phyloP scores from a whole-genome alignment of 2,797 vertebrate species.

The Apogon talboti region DNA sequence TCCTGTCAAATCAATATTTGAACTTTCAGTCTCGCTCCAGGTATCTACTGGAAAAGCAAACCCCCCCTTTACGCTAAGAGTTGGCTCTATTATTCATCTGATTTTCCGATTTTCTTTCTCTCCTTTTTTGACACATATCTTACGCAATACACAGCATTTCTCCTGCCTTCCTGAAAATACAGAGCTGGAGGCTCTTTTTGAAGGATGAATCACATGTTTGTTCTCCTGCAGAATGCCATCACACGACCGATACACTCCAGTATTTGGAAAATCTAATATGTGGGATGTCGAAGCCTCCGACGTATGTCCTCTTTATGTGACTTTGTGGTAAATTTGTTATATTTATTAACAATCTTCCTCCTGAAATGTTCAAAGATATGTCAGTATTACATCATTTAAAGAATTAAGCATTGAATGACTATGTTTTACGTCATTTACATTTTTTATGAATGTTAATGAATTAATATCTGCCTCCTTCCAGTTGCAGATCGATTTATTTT shows the following conservation, averaged over 20 bases:
- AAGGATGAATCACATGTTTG: conserved; percentile 14
- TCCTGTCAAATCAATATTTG: conserved; percentile 27
- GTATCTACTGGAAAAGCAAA: conserved; percentile 67
- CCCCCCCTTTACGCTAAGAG: conserved; percentile 71
- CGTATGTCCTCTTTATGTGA: neutral
- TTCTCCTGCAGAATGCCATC: conserved; percentile 30
- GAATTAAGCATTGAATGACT: neutral
- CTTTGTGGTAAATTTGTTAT: conserved; percentile 8
- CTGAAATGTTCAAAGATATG: neutral
- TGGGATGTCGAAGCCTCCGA: neutral
- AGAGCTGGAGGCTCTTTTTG: conserved; percentile 20
- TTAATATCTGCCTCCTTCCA: neutral
- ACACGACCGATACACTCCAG: conserved; percentile 23
- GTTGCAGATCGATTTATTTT: neutral
- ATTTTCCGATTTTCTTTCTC: conserved; percentile 34
- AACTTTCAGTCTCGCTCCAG: conserved; percentile 45
- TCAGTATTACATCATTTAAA: conserved; percentile 32
- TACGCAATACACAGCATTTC: conserved; percentile 22
- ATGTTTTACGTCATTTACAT: conserved; percentile 23
- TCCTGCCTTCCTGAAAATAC: conserved; percentile 11
- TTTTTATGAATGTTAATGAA: too few species aligned
- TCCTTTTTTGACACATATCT: conserved; percentile 25
- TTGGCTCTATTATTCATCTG: conserved; percentile 27
- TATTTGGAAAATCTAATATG: conserved; percentile 25
- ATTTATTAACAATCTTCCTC: conserved; percentile 25